A percentile compares a stretch with the other conserved stretches of the same genome.
Evolutionary conservation across 1,140 invertebrate genomes (phyloP).

Genomic region (Philopotamus ludificatus): DNA sequence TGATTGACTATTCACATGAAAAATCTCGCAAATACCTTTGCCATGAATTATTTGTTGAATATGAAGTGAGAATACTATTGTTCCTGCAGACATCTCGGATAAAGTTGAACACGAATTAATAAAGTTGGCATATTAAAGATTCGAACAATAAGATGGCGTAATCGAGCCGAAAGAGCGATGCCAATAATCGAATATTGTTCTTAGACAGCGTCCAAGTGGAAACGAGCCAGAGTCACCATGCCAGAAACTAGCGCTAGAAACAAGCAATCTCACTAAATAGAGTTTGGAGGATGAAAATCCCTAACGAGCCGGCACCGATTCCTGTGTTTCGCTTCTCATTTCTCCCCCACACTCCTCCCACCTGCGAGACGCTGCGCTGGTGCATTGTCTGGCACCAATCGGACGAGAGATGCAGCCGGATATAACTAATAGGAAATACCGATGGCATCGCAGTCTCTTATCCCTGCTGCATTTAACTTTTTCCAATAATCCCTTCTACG

Average conservation of each 20-base stretch:
- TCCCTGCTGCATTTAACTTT: neutral
- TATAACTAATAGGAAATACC: neutral
- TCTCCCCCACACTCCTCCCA: neutral
- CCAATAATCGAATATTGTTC: slow-evolving; percentile 11
- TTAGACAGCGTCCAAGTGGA: neutral
- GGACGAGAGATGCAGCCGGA: neutral
- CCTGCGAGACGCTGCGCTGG: neutral
- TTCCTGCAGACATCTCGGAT: too few relatives aligned
- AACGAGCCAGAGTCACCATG: neutral
- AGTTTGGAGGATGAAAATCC: slow-evolving; percentile 20
- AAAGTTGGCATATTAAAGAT: too few relatives aligned
- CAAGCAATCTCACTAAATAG: slow-evolving; percentile 15
- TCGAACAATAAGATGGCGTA: neutral
- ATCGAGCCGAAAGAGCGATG: slow-evolving; percentile 3
- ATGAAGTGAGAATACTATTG: too few relatives aligned
- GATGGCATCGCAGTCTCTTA: neutral
- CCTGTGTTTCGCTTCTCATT: neutral
- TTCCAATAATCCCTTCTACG: neutral
- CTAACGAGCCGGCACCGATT: slow-evolving; percentile 23
- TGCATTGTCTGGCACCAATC: neutral
- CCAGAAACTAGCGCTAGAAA: neutral
- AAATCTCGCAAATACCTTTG: too few relatives aligned
- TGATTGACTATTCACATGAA: too few relatives aligned
- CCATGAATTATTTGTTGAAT: too few relatives aligned
- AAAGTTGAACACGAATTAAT: too few relatives aligned